Evolutionary conservation across 1,140 invertebrate genomes (phyloP), one percentile per base, ranked within the genome.

Genomic region (Asobara japonica): DNA sequence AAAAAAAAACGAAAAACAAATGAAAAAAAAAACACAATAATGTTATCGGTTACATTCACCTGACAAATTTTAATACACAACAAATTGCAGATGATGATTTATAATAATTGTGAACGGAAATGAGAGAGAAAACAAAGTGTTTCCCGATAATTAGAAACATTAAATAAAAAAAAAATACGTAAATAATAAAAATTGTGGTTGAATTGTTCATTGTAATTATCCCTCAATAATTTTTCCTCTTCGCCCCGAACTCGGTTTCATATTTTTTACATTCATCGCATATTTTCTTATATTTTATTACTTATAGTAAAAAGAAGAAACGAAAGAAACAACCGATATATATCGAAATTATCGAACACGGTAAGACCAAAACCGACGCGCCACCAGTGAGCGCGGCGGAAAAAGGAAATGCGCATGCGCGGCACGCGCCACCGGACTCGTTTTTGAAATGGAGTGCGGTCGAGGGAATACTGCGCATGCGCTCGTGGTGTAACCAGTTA

Each of bases 71-170:
- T 78, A 79, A 79, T 78, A 79, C 71, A 68, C 65, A 41, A 68
- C n/a, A 20, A 62, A 73, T 29, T 45, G 29, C 27, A 60, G 30
- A 61, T 64, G 25, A 78, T 74, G 79, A 77, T 81, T 81, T 80
- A 78, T 79, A 76, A 80, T 76, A 81, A 79, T 76, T 79, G 78
- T 73, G 66, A 70, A 75, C 78, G 69, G 75, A 65, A 78, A 72
- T 65, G 36, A 29, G 18, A 45, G 27, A 29, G 22, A 66, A 66
- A 27, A n/a, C 16, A 77, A 76, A 77, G 77, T 79, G 74, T 78
- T 79, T 77, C 77, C 77, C 66, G 41, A 80, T 80, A 76, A 77
- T 79, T 79, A 80, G 79, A 78, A 78, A 80, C 73, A 80, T 78
- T 78, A 71, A 79, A 79, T 79, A 80, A 76, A 80, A 80, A n/a